Percentiles rank a stretch among this genome's conserved stretches.
Conservation (phyloP, 2,113 vertebrate species). For the Panurus biarmicus region DNA sequence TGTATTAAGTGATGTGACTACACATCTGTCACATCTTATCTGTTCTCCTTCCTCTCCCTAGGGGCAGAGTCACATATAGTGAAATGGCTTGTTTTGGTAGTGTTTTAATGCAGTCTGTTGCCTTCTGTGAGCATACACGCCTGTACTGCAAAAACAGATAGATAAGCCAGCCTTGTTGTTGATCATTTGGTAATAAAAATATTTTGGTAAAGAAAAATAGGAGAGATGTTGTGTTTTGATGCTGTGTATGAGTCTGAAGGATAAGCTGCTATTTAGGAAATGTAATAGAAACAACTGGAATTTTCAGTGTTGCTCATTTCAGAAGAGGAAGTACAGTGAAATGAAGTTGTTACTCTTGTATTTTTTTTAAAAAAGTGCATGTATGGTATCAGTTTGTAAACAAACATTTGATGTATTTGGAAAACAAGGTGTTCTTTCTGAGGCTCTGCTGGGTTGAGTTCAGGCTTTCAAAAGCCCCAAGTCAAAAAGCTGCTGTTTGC, state of each 20-base stretch:
- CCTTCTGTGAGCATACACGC: neutral
- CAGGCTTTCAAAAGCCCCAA: neutral
- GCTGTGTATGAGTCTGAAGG: neutral
- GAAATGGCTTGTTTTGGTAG: constrained; percentile 54
- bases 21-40: constrained; percentile 63
- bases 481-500: neutral
- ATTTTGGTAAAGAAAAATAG: neutral
- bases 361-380: neutral
- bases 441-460: neutral
- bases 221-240: neutral
- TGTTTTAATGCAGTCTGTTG: constrained; percentile 42
- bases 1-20: constrained; percentile 55
- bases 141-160: neutral
- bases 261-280: neutral
- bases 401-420: neutral
- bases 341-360: neutral
- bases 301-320: neutral
- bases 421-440: neutral
- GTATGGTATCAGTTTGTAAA: neutral
- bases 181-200: constrained; percentile 4
- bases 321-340: neutral
- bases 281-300: neutral
- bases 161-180: neutral
- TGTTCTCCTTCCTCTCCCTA: constrained; percentile 29
- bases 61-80: constrained; percentile 17